Conservation (phyloP, 2,797 vertebrate species). For the Saxicola maurus region DNA sequence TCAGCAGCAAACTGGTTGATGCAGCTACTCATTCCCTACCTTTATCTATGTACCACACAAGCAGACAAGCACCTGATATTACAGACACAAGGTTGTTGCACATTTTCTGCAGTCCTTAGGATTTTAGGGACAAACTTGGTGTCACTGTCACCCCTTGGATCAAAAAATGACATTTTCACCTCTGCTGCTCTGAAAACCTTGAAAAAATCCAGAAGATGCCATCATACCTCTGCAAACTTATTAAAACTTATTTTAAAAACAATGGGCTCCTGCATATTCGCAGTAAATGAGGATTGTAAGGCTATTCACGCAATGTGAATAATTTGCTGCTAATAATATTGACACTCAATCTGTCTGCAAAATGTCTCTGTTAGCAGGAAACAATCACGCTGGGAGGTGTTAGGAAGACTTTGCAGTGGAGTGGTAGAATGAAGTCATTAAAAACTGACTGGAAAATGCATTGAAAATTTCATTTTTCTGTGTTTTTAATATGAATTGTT, state of each 20-base stretch:
- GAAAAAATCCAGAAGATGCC: neutral
- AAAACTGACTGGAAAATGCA: neutral
- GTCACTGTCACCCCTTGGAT: neutral
- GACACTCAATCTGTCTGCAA: slow-evolving; percentile 55
- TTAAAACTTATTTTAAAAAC: neutral
- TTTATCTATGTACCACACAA: slow-evolving; percentile 61
- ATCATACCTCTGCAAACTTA: neutral
- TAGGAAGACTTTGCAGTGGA: slow-evolving; percentile 14
- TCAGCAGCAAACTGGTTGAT: slow-evolving; percentile 77
- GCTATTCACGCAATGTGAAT: slow-evolving; percentile 49
- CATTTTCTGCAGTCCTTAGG: neutral
- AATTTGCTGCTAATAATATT: slow-evolving; percentile 63
- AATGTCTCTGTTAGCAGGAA: slow-evolving; percentile 50
- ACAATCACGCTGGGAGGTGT: slow-evolving; percentile 43
- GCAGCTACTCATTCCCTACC: slow-evolving; percentile 46
- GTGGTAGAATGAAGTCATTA: slow-evolving; percentile 19
- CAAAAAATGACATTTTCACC: neutral
- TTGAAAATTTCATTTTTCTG: neutral
- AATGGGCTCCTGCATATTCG: neutral
- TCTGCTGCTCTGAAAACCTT: neutral
- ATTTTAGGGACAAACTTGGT: neutral
- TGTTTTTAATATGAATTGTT: neutral
- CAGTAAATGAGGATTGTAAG: slow-evolving; percentile 15
- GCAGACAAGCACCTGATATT: slow-evolving; percentile 21
- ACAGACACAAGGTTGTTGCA: neutral